These are phyloP conservation scores for Scytalopus superciliaris DNA, from an alignment of 2,113 vertebrate species.

Conservation along the genomic window DNA sequence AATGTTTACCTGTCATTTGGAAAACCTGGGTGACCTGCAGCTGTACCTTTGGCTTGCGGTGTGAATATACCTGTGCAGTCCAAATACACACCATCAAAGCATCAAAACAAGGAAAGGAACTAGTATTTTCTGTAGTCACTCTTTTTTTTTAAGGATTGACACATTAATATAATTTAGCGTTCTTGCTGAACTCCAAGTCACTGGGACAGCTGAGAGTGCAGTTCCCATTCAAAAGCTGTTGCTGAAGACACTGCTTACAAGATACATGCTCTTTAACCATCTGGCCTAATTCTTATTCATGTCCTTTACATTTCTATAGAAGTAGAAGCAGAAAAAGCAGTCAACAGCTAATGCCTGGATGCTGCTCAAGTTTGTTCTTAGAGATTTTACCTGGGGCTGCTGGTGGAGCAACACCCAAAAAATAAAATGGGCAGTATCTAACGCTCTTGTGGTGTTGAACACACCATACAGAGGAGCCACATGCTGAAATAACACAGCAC, in stretches of 20 bases:
- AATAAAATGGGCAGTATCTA: background rate
- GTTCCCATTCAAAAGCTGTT: background rate
- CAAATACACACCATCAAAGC: background rate
- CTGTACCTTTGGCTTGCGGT: background rate
- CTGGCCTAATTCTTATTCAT: background rate
- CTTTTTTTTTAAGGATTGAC: background rate
- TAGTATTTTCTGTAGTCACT: background rate
- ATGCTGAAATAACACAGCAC: background rate
- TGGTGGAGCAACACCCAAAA: background rate
- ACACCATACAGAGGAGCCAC: background rate
- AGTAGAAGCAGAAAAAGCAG: background rate
- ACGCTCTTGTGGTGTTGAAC: accelerated
- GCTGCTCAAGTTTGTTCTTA: background rate
- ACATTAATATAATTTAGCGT: background rate
- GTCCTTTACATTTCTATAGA: background rate
- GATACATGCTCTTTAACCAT: background rate
- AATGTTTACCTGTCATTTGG: background rate
- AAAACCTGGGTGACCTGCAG: background rate
- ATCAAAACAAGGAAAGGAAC: background rate
- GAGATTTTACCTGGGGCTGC: background rate
- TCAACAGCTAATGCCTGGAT: background rate
- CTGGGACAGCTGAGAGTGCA: background rate
- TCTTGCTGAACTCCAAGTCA: background rate
- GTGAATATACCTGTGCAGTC: background rate
- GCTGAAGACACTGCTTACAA: background rate